Base-by-base conservation (phyloP, 2,113 vertebrate species). In the Dicerorhinus sumatrensis region DNA sequence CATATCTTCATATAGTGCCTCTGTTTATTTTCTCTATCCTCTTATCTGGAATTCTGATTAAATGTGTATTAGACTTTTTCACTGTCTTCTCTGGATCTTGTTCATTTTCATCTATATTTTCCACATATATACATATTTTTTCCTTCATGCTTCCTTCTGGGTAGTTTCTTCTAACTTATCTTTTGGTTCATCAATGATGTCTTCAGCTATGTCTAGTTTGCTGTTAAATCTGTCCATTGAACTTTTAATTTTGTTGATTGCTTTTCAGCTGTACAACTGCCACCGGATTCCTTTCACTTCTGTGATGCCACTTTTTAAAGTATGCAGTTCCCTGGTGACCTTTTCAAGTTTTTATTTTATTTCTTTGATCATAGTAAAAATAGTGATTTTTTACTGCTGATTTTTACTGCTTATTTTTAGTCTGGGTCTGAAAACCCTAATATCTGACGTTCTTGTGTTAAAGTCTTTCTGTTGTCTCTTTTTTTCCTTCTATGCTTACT, bases 301-400 rank as follows among this genome's bases (percentile, higher is more conserved):
- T 73, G 23, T 72, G 46, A 13, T 92, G 48, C 27, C 56, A 73
- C 89, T 60, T 88, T 81, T 93, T 82, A 76, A 88, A 89, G 36
- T 58, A 27, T 51, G 33, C 48, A 39, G 51, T 82, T 69, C 20
- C 60, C 31, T 39, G 51, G 58, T 36, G 84, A 89, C 36, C 3
- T 93, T 83, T 82, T 58, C 58, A 89, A 83, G 33, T 54, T 54
- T 91, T 86, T 76, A 10, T 83, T 76, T 76, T 58, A 87, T 80
- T 58, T 96, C 23, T 73, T 96, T 86, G n/a, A 73, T 56, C 77
- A 91, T 20, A 84, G 31, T 90, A 58, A 84, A 89, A 84, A 92
- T 36, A 65, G 46, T 73, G n/a, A 63, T 65, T 92, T 87, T 42
- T 42, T 42, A 42, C 42, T 42, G 42, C 42, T 42, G 42, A 42